Evolutionary conservation across 2,888 invertebrate species (phyloP), one percentile per base, ranked within the genome.

Genomic region (Acanthacorydalis orientalis): DNA sequence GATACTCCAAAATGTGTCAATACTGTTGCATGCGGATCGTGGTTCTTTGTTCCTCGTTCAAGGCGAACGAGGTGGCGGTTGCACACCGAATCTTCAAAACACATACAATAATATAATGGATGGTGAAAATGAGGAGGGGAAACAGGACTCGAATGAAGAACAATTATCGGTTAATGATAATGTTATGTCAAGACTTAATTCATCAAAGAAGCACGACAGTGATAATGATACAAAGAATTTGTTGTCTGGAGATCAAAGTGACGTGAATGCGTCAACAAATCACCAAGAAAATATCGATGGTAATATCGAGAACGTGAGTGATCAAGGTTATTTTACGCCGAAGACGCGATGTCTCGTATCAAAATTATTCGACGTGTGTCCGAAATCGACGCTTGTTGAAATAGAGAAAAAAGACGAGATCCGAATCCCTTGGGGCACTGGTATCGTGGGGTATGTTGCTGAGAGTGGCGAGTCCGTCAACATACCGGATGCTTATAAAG

Each of bases 401-500:
- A 89, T 90, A 83, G 88, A 89, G 64, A 83, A 86, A 62, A 81
- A 87, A 57, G 89, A 91, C 53, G 92, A 92, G 68, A 92, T 93
- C 57, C 74, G 83, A 60, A 88, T 95, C 63, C 88, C 92, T 16
- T 92, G 93, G 88, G 93, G 93, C 47, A 85, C 83, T 47, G 95
- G 95, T 48, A 93, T 95, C 60, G 92, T 92, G 35, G 95, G 93
- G 11, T 87, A 86, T 67, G 93, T 93, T 41, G 95, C 93, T 14
- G 84, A 88, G 62, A 88, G 87, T 60, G 92, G 92, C 47, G 86
- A 87, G 61, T 81, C 88, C 10, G 88, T 93, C 61, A 95, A 93
- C 69, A 93, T 95, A 65, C 89, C 90, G 49, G 91, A 95, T 66
- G 93, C 92, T 47, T 95, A 95, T 68, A 81, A 91, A 83, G 88